Percentiles rank a stretch among this genome's conserved stretches.
Evolutionary conservation across 2,113 vertebrate genomes (phyloP).

Genomic region (Pipa parva): DNA sequence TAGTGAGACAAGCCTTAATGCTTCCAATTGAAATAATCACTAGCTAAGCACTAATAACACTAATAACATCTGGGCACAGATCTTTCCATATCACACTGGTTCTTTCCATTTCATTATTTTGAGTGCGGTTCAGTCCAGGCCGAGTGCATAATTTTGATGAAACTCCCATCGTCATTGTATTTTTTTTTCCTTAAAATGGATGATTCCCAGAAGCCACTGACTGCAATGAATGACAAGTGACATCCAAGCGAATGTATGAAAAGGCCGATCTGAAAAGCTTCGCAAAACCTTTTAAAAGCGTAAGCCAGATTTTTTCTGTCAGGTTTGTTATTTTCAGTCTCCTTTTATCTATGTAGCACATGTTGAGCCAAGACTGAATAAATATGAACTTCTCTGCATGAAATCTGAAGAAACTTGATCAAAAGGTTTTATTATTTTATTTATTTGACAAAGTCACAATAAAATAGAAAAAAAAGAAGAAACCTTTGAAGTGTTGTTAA

Average conservation of each 20-base stretch:
- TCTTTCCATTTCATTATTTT: too few relatives aligned
- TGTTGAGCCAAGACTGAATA: conserved; percentile 6
- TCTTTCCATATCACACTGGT: too few relatives aligned
- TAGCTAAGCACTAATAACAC: too few relatives aligned
- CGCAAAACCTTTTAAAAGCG: background rate
- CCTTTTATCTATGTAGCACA: conserved; percentile 14
- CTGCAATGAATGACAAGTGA: background rate
- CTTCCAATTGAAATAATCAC: too few relatives aligned
- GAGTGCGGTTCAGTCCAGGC: too few relatives aligned
- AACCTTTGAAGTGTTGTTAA: conserved; percentile 5
- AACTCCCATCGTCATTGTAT: too few relatives aligned
- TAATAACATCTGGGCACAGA: too few relatives aligned
- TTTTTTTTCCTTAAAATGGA: too few relatives aligned
- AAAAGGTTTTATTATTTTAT: conserved; percentile 15
- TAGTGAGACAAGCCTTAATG: too few relatives aligned
- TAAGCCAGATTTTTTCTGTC: background rate
- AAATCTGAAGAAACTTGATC: conserved; percentile 8
- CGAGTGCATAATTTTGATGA: too few relatives aligned
- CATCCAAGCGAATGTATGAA: background rate
- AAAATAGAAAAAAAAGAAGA: background rate
- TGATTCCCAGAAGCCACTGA: too few relatives aligned
- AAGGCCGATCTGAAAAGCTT: background rate
- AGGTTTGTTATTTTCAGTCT: conserved; percentile 7
- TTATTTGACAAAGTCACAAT: conserved; percentile 4
- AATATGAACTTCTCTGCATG: conserved; percentile 2